Base-by-base conservation (phyloP, 2,113 vertebrate species). In the Dipodomys spectabilis region DNA sequence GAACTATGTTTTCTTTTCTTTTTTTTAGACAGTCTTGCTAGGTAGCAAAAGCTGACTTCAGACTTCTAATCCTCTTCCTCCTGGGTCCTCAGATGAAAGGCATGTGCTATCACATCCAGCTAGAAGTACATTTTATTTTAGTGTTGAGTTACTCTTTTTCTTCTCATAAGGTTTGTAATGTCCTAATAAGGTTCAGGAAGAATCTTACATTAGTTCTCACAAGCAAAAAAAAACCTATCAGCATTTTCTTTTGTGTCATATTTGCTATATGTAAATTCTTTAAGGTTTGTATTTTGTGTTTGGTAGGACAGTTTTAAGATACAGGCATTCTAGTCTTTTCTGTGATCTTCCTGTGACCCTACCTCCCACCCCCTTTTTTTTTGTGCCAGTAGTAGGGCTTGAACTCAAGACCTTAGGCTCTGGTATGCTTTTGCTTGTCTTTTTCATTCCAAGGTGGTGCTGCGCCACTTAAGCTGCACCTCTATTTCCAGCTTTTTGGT, bases 231-330 rank as follows among this genome's bases (percentile, higher is more conserved):
- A 88, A 64, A 28, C 22, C 15, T 57, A 44, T 30, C 68, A 82
- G 28, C 75, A 27, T 82, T 95, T 94, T 92, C 68, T 25, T 93
- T 75, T 94, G 49, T 75, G 7, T 71, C 79, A 53, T 28, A 64
- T 79, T 93, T 79, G 28, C 22, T 32, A 4, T 75, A 77, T 35
- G 4, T 8, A 65, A 88, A 35, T 53, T 82, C 49, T 95, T 91
- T 79, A 83, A 80, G 77, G 83, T 83, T 88, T 74, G 27, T 88
- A 89, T 96, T 93, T 91, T 91, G 83, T 45, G 83, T 45, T 91
- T 74, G 45, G 19, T 53, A 81, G 53, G 32, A 71, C 82, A 5
- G 88, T 72, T 88, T 85, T 32, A 85, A 92, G 75, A 79, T 73
- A 82, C 11, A 81, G 69, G 67, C 32, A 71, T 89, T 81, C 15